Conservation (phyloP, 2,888 invertebrate species). For the Drosophila fungiperda region DNA sequence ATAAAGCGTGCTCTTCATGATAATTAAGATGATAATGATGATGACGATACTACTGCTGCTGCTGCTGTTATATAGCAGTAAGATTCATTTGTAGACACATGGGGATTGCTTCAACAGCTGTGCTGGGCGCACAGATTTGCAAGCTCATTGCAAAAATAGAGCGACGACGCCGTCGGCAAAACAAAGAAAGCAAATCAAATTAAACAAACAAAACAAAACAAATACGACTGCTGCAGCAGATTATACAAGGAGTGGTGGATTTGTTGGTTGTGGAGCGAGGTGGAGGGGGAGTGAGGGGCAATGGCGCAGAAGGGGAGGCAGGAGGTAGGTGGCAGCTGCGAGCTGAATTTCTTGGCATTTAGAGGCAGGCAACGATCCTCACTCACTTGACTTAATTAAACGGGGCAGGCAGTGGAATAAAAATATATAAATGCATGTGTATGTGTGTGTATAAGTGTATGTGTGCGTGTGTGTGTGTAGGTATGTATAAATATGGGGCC, state of each 20-base stretch:
- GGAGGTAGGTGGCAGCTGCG: conserved; percentile 49
- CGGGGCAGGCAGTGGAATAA: conserved; percentile 66
- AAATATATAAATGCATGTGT: conserved; percentile 45
- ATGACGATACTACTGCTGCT: conserved; percentile 10
- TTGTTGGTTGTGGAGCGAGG: background rate
- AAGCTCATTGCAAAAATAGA: conserved; percentile 64
- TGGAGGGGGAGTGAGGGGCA: background rate
- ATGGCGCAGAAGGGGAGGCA: background rate
- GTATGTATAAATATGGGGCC: conserved; percentile 36
- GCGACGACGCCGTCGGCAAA: conserved; percentile 54
- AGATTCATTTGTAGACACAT: conserved; percentile 5
- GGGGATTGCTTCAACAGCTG: conserved; percentile 61
- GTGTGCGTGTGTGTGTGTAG: conserved; percentile 27
- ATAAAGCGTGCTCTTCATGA: conserved; percentile 40
- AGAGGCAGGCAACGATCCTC: conserved; percentile 68
- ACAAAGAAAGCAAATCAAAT: conserved; percentile 72
- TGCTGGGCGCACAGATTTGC: conserved; percentile 68
- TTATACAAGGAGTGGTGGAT: background rate
- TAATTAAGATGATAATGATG: conserved; percentile 8
- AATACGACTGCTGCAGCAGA: conserved; percentile 47
- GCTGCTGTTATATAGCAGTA: conserved; percentile 13
- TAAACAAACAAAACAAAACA: conserved; percentile 72
- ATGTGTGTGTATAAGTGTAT: background rate
- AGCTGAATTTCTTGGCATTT: conserved; percentile 69
- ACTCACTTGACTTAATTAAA: conserved; percentile 82